Base-by-base conservation (phyloP, 2,113 vertebrate genomes). In the Lepidothrix coronata region DNA sequence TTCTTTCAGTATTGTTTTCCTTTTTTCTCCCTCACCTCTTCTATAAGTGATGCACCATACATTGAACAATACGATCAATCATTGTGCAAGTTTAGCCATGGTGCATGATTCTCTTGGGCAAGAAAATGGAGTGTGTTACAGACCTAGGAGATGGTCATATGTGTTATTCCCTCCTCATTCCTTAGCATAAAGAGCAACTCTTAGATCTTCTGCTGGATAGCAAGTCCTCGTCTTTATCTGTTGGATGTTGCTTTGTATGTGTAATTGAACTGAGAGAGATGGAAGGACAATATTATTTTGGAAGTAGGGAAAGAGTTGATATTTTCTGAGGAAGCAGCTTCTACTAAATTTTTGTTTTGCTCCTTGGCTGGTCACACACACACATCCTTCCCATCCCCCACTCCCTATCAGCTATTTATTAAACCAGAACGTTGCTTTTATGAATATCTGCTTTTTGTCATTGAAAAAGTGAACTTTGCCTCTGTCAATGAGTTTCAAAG, bases 361-460 rank as follows among this genome's bases (percentile, higher is more conserved):
- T 75, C 24, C 18, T 80, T 74, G 9, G 25, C 39, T 39, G 37
- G 41, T 66, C 16, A 58, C 6, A 7, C 39, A 7, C 35, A 1
- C 6, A 4, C 20, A 20, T 17, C 18, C 3, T 8, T 8, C 3
- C 14, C 14, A 30, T 4, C 22, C 6, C 8, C 6, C 30, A 33
- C 14, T 35, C 9, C 12, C 8, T 10, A 33, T 30, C 27, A 52
- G 12, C 15, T 77, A 5, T 39, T 77, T 59, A 18, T 43, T 6
- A 39, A 71, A 59, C 44, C 71, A 39, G 52, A 93, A 31, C 0
- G 1, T 31, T 83, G 25, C 8, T 58, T 55, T 80, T 77, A 19
- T 41, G 67, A 44, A 6, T 85, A 30, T 55, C 41, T 85, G 21
- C 41, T 61, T 91, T 73, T 7, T 37, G 7, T 21, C 6, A 5